Conservation (phyloP, 1,140 invertebrate genomes). For the Leptinotarsa texana region DNA sequence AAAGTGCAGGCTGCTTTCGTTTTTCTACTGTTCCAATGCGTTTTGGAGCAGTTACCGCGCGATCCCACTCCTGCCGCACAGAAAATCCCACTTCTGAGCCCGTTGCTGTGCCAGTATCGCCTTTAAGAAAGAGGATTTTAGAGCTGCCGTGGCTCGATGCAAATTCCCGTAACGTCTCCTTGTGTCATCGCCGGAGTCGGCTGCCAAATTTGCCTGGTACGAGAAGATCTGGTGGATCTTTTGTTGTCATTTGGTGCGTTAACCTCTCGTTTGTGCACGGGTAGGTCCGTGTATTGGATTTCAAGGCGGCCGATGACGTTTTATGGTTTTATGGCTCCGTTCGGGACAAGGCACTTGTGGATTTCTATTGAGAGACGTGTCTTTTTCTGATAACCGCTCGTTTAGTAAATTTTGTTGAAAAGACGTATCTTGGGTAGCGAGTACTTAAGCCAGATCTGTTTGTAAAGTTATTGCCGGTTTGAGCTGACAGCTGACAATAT, state of each 20-base stretch:
- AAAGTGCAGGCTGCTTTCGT: constrained; percentile 12
- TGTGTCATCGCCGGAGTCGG: not conserved
- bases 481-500: no score
- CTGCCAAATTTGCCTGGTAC: not conserved
- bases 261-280: constrained; percentile 7
- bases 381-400: no score
- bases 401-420: no score
- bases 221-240: not conserved
- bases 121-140: no score
- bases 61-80: not conserved
- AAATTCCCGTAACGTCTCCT: no score
- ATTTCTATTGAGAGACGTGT: not conserved
- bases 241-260: constrained; percentile 3
- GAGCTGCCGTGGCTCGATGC: no score
- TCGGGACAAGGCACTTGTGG: not conserved
- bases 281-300: not conserved
- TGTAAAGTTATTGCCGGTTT: no score
- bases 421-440: no score
- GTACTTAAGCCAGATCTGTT: no score
- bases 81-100: not conserved
- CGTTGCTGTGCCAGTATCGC: no score
- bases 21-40: not conserved
- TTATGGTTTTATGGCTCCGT: constrained; percentile 6
- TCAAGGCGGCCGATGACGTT: not conserved
- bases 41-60: not conserved